Evolutionary conservation across 1,140 invertebrate genomes (phyloP).

Genomic region (Papilio polyxenes): DNA sequence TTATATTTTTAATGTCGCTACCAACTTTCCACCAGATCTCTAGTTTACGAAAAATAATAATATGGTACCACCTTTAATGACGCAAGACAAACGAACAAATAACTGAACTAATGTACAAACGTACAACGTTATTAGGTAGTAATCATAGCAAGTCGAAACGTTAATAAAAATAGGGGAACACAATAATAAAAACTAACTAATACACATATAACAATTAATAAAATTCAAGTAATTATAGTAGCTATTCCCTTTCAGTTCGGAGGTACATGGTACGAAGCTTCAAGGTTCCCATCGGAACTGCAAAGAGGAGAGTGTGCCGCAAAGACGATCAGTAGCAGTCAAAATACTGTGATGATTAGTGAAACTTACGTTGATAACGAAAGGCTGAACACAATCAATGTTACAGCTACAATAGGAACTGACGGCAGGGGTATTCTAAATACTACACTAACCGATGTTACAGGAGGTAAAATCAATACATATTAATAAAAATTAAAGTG

Average conservation of each 20-base stretch:
- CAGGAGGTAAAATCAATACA: constrained; percentile 53
- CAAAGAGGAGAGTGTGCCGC: constrained; percentile 62
- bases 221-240: not conserved
- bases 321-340: constrained; percentile 40
- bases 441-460: constrained; percentile 46
- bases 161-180: not conserved
- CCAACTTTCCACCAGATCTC: too few species aligned
- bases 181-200: not conserved
- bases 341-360: constrained; percentile 47
- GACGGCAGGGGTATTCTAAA: constrained; percentile 57
- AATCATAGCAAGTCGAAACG: not conserved
- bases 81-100: not conserved
- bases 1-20: not conserved
- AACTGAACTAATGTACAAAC: not conserved
- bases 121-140: not conserved
- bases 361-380: constrained; percentile 60
- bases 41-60: not conserved
- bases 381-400: constrained; percentile 42
- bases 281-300: constrained; percentile 64
- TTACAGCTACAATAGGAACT: constrained; percentile 40
- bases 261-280: constrained; percentile 67
- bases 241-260: constrained; percentile 53
- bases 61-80: not conserved
- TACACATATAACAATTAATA: not conserved
- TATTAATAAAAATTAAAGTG: not conserved